Percentiles rank a stretch among this genome's conserved stretches.
Evolutionary conservation across 2,797 vertebrate species (phyloP).

Genomic region (Anabas testudineus): DNA sequence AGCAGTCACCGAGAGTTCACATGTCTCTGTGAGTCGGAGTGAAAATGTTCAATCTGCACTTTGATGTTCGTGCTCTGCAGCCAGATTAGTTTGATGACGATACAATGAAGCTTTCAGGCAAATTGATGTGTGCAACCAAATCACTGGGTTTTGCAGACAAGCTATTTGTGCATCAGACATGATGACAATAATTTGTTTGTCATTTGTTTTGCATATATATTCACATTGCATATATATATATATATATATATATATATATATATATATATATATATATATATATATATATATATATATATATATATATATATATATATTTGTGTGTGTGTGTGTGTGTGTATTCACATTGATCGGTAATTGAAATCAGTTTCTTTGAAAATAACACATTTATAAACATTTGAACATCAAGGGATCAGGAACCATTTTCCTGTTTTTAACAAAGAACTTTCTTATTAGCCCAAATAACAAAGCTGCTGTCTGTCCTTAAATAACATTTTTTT

Average conservation of each 20-base stretch:
- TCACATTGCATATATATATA: too few species aligned
- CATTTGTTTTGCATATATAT: slow-evolving; percentile 4
- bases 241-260: too few species aligned
- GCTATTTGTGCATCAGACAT: not conserved
- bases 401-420: not conserved
- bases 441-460: slow-evolving; percentile 10
- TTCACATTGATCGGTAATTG: slow-evolving; percentile 5
- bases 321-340: too few species aligned
- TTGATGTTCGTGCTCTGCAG: slow-evolving; percentile 46
- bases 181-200: not conserved
- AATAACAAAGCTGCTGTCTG: slow-evolving; percentile 13
- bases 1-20: slow-evolving; percentile 70
- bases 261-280: too few species aligned
- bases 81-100: not conserved
- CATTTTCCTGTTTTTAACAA: slow-evolving; percentile 4
- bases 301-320: too few species aligned
- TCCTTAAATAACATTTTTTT: slow-evolving; percentile 33
- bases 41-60: slow-evolving; percentile 42
- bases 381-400: too few species aligned
- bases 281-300: too few species aligned
- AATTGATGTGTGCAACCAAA: not conserved
- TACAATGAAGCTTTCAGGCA: not conserved
- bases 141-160: not conserved
- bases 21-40: slow-evolving; percentile 28
- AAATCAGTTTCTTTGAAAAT: slow-evolving; percentile 19